Base-by-base conservation (phyloP, 2,888 invertebrate genomes). In the Epiperipatus broadwayi region DNA sequence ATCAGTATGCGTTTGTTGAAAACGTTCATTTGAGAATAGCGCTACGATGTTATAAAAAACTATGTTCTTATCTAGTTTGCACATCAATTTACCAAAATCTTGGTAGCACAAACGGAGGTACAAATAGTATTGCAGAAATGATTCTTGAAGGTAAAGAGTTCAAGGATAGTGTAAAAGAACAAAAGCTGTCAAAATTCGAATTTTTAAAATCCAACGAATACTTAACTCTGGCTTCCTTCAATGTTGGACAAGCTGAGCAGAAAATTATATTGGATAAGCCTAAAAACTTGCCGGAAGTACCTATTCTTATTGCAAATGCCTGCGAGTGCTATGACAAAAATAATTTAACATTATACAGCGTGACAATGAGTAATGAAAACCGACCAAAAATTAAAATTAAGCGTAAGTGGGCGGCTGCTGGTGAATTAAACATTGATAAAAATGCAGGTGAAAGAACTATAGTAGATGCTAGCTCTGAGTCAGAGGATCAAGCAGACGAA, bases 21-120 rank as follows among this genome's bases (percentile, higher is more conserved):
- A 84, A 84, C 58, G 72, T 73, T 44, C 74, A 78, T 49, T 63
- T 85, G 50, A 69, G 78, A 37, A 75, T 80, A 50, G 65, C 85
- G 30, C 61, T 87, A 41, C 76, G 80, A 57, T 84, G 85, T 61
- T 87, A 84, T 56, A 80, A 80, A 59, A 78, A 79, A 53, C 66
- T 87, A 44, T 87, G 87, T 64, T 72, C 75, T 53, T 80, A 79
- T 59, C 67, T 87, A 50, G 71, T 74, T 50, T 72, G 70, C 41
- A 75, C 78, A 2, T 67, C 71, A 28, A 69, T 79, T 42, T 80
- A 75, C 56, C 28, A 5, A 10, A n/a, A 36, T 15, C 15, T 14
- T 8, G 19, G n/a, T 5, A 4, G n/a, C 15, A 12, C 28, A 19
- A 36, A 29, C 56, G 53, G 53, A 28, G 68, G 67, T 28, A 67